Evolutionary conservation across 2,113 vertebrate genomes (phyloP).

Genomic region (Felis chaus): DNA sequence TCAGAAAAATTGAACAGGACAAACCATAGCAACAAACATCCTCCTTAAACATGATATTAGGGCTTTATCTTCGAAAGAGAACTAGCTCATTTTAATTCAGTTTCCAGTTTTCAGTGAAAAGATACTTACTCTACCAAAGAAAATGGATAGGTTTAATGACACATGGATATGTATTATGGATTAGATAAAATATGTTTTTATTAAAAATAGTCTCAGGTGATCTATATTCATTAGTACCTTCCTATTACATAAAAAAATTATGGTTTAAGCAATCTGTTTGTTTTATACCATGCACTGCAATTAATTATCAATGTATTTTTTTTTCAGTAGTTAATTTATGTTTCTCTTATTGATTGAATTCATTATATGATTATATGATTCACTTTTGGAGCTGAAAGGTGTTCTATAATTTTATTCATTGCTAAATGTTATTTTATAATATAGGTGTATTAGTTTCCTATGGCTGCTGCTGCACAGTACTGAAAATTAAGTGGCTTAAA

Average conservation of each 20-base stretch:
- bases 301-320: slow-evolving; percentile 18
- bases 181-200: slow-evolving; percentile 34
- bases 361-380: background rate
- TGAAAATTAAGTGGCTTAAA: background rate
- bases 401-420: background rate
- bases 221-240: background rate
- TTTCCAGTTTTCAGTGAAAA: slow-evolving; percentile 13
- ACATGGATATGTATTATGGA: background rate
- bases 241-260: background rate
- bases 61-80: background rate
- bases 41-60: background rate
- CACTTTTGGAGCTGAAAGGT: background rate
- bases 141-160: background rate
- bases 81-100: background rate
- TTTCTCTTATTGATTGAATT: background rate
- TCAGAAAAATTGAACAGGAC: background rate
- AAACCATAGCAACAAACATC: background rate
- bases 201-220: background rate
- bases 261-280: background rate
- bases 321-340: background rate
- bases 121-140: slow-evolving; percentile 23
- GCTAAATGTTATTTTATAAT: background rate
- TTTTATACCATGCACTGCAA: background rate
- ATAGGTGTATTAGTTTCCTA: background rate
- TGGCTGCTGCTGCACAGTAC: background rate